These are phyloP conservation scores for Acromyrmex charruanus DNA, from an alignment of 1,140 invertebrate genomes.

Conservation along the genomic window DNA sequence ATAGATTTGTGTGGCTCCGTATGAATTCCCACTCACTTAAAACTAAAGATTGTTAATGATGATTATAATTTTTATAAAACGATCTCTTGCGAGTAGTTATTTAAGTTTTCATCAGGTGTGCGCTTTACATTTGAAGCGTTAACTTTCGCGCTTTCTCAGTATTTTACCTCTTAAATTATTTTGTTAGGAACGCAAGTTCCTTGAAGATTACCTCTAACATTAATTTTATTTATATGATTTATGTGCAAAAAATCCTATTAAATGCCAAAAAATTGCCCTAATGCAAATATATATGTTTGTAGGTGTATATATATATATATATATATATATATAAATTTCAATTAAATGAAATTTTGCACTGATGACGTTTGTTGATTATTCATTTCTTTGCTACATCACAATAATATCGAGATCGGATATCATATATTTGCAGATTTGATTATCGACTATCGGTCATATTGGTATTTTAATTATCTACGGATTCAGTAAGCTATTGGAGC, in stretches of 20 bases:
- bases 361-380: not conserved
- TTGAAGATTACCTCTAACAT: constrained; percentile 3
- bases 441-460: not conserved
- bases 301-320: constrained; percentile 20
- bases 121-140: not conserved
- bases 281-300: constrained; percentile 10
- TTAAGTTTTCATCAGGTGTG: not conserved
- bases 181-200: not conserved
- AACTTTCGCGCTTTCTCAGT: constrained; percentile 26
- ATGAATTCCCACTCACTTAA: not conserved
- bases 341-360: constrained; percentile 37
- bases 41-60: not conserved
- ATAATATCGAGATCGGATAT: not conserved
- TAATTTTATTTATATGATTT: constrained; percentile 35
- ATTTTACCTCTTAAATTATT: constrained; percentile 14
- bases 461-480: not conserved
- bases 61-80: not conserved
- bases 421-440: not conserved
- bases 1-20: constrained; percentile 37
- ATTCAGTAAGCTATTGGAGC: too few relatives aligned
- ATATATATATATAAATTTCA: not conserved
- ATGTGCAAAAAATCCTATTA: not conserved
- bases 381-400: not conserved
- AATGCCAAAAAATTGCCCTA: not conserved
- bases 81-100: constrained; percentile 25